Conservation (phyloP, 2,888 invertebrate species). For the Pseudococcus viburni region DNA sequence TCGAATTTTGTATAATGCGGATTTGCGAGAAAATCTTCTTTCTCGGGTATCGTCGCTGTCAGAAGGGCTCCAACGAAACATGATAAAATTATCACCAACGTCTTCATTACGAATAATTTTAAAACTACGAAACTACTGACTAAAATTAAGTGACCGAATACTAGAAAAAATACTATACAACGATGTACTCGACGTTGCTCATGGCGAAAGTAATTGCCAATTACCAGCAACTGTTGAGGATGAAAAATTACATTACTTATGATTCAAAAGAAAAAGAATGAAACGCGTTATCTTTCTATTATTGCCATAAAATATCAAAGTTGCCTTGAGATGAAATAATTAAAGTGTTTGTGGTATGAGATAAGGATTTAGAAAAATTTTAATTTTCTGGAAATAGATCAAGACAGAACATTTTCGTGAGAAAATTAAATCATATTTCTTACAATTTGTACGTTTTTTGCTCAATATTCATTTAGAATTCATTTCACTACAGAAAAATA, state of each 20-base stretch:
- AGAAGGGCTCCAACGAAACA: background rate
- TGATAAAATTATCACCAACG: constrained; percentile 9
- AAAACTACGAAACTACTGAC: constrained; percentile 1
- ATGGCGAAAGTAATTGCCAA: constrained; percentile 14
- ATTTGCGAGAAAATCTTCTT: constrained; percentile 67
- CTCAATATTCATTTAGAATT: background rate
- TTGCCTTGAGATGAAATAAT: background rate
- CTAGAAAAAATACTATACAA: background rate
- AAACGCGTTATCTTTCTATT: constrained; percentile 22
- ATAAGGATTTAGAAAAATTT: background rate
- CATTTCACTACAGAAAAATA: background rate
- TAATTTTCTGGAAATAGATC: background rate
- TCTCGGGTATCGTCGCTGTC: constrained; percentile 20
- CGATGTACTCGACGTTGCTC: background rate
- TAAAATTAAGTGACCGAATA: background rate
- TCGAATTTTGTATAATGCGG: constrained; percentile 79
- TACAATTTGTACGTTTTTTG: background rate
- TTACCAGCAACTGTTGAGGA: background rate
- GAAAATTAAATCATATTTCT: background rate
- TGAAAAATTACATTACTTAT: background rate
- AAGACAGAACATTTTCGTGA: background rate
- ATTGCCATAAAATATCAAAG: background rate
- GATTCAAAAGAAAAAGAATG: background rate
- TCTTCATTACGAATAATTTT: constrained; percentile 43
- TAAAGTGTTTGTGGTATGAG: background rate